phyloP scores from a whole-genome alignment of 23 tunicate genomes.

The Styela plicata region DNA sequence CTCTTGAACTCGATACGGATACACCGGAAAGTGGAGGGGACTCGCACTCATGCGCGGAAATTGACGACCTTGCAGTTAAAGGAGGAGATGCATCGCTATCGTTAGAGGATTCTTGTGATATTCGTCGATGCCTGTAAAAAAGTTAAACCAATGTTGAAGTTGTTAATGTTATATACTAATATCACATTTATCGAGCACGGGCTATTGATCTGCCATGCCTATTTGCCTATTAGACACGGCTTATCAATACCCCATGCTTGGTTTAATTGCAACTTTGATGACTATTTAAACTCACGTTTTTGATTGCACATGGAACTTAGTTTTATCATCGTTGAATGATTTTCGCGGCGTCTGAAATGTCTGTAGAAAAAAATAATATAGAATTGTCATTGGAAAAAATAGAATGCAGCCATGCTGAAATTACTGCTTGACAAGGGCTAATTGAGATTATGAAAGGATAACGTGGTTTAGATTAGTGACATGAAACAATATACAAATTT shows the following conservation, averaged over 20 bases:
- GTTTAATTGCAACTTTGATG: neutral
- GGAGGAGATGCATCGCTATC: slow-evolving; percentile 44
- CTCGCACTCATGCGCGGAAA: neutral
- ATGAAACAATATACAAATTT: too few species aligned
- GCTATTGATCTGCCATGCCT: too few species aligned
- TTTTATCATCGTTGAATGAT: slow-evolving; percentile 32
- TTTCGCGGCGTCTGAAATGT: slow-evolving; percentile 58
- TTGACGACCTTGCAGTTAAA: slow-evolving; percentile 11
- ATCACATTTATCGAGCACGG: too few species aligned
- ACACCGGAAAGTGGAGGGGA: slow-evolving; percentile 22
- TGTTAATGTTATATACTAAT: too few species aligned
- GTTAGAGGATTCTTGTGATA: slow-evolving; percentile 31
- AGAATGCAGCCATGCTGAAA: too few species aligned
- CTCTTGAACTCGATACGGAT: slow-evolving; percentile 5
- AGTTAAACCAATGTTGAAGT: too few species aligned
- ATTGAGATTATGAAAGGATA: too few species aligned
- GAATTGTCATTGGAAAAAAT: neutral
- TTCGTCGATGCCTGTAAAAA: slow-evolving; percentile 8
- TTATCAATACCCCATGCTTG: too few species aligned
- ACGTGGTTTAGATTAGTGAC: too few species aligned
- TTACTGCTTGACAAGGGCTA: too few species aligned
- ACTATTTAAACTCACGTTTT: slow-evolving; percentile 15
- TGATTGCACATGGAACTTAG: slow-evolving; percentile 44
- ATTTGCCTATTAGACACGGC: too few species aligned
- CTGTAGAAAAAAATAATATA: slow-evolving; percentile 21